Percentiles rank a stretch among this genome's conserved stretches.
phyloP scores from a whole-genome alignment of 2,797 vertebrate genomes.

The Pangasius krempfi region DNA sequence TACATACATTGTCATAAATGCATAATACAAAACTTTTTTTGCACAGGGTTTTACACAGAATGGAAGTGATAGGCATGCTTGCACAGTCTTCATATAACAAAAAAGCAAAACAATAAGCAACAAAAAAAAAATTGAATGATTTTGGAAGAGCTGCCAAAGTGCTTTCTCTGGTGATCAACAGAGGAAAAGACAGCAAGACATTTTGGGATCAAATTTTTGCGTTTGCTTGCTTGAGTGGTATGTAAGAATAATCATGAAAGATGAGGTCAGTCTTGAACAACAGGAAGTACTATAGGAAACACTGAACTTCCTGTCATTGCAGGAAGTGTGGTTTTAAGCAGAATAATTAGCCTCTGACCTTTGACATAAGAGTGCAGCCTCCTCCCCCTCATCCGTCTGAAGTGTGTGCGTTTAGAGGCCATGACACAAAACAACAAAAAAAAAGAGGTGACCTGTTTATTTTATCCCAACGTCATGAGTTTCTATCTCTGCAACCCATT shows the following conservation, averaged over 20 bases:
- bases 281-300: constrained; percentile 72
- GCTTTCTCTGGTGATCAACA: constrained; percentile 73
- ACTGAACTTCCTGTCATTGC: constrained; percentile 70
- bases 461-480: constrained; percentile 39
- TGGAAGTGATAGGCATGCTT: constrained; percentile 64
- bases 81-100: constrained; percentile 58
- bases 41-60: constrained; percentile 60
- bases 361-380: constrained; percentile 37
- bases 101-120: constrained; percentile 39
- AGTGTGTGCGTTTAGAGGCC: constrained; percentile 46
- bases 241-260: constrained; percentile 54
- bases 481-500: background rate
- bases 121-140: constrained; percentile 57
- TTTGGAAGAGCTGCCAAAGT: constrained; percentile 81
- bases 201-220: constrained; percentile 49
- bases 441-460: constrained; percentile 55
- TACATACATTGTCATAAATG: constrained; percentile 74
- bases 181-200: constrained; percentile 56
- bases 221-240: constrained; percentile 44
- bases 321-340: constrained; percentile 67
- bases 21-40: constrained; percentile 62
- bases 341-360: constrained; percentile 61
- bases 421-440: constrained; percentile 25
- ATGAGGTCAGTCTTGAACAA: constrained; percentile 67
- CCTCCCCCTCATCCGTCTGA: constrained; percentile 56